phyloP scores from a whole-genome alignment of 2,888 invertebrate species.

The Deilephila porcellus region DNA sequence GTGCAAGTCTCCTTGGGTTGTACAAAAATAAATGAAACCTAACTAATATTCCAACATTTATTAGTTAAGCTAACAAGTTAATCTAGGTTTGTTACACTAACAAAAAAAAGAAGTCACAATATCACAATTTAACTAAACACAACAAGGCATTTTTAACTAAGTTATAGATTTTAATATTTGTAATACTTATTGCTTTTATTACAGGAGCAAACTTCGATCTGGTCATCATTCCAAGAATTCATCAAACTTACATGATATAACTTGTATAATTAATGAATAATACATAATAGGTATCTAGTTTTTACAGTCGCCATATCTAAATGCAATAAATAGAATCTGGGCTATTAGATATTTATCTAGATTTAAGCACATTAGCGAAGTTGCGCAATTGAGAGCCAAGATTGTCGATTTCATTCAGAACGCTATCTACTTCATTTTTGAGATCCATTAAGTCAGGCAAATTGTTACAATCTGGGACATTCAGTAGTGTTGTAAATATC shows the following conservation, averaged over 20 bases:
- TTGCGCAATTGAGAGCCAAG: conserved; percentile 74
- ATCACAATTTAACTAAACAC: conserved; percentile 82
- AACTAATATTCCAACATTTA: conserved; percentile 65
- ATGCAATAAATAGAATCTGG: conserved; percentile 81
- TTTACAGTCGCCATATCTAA: conserved; percentile 79
- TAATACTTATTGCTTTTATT: conserved; percentile 72
- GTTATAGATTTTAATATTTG: conserved; percentile 63
- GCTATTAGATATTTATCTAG: conserved; percentile 71
- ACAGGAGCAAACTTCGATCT: conserved; percentile 59
- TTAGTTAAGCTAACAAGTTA: conserved; percentile 68
- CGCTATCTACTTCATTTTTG: conserved; percentile 76
- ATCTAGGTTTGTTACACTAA: conserved; percentile 65
- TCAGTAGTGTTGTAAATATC: conserved; percentile 92
- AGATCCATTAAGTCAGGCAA: conserved; percentile 89
- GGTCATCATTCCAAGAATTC: conserved; percentile 60
- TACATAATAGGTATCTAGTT: conserved; percentile 70
- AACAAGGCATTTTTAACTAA: conserved; percentile 67
- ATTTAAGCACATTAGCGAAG: conserved; percentile 83
- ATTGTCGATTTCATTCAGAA: conserved; percentile 68
- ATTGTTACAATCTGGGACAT: conserved; percentile 90
- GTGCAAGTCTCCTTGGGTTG: conserved; percentile 74
- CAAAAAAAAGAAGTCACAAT: conserved; percentile 67
- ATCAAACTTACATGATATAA: conserved; percentile 61
- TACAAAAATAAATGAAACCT: conserved; percentile 81
- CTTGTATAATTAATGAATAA: conserved; percentile 66